A percentile compares a stretch with the other conserved stretches of the same genome.
Evolutionary conservation across 2,888 invertebrate species (phyloP).

Genomic region (Oconnorella tubifera): DNA sequence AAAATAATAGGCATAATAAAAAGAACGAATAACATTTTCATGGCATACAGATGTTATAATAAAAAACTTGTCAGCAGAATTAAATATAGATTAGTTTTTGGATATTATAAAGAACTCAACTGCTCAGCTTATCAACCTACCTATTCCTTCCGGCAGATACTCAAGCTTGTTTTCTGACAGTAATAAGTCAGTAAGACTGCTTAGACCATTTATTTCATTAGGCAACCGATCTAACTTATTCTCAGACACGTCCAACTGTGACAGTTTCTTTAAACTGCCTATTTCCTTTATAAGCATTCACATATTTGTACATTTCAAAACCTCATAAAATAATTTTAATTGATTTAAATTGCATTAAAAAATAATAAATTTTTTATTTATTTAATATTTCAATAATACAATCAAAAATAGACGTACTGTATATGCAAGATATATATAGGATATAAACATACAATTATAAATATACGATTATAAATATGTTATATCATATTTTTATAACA

Average conservation of each 20-base stretch:
- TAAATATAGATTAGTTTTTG: no score
- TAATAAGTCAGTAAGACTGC: conserved; percentile 87
- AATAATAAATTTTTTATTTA: neutral
- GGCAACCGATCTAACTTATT: conserved; percentile 90
- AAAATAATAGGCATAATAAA: no score
- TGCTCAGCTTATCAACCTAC: conserved; percentile 61
- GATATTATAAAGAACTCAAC: no score
- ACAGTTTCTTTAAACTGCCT: conserved; percentile 79
- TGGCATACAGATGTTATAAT: no score
- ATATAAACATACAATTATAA: no score
- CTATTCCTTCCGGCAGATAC: conserved; percentile 85
- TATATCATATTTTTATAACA: no score
- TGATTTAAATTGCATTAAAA: neutral
- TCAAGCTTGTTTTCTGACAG: conserved; percentile 94
- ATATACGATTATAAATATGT: no score
- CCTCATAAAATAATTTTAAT: neutral
- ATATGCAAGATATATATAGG: no score
- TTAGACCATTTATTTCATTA: conserved; percentile 87
- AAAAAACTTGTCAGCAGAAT: no score
- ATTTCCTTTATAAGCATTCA: conserved; percentile 67
- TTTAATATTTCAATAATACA: neutral
- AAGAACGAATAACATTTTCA: no score
- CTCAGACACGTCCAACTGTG: conserved; percentile 93
- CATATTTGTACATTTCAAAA: neutral
- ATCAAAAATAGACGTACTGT: no score